Evolutionary conservation across 2,888 invertebrate genomes (phyloP).

Genomic region (Phortica okadai): DNA sequence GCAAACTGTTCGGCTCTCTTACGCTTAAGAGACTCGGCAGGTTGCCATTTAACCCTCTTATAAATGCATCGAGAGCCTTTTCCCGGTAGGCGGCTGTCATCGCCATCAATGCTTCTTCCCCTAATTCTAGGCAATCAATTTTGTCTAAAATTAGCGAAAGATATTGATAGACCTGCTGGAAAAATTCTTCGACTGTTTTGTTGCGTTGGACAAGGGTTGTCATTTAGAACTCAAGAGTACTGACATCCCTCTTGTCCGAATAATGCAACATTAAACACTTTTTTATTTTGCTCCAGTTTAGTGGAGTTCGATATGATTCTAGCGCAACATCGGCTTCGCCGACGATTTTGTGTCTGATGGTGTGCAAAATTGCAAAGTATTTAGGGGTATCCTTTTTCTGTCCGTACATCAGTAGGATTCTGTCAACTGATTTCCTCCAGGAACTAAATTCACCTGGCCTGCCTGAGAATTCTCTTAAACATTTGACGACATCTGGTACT

Average conservation of each 20-base stretch:
- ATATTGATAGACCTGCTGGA: constrained; percentile 27
- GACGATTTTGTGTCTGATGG: constrained; percentile 43
- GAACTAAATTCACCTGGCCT: constrained; percentile 26
- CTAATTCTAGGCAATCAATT: constrained; percentile 30
- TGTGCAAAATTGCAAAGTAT: constrained; percentile 42
- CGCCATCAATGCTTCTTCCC: constrained; percentile 1
- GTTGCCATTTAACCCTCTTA: constrained; percentile 32
- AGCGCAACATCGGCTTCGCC: constrained; percentile 17
- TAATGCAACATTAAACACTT: no score
- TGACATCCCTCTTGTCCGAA: no score
- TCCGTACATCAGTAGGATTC: constrained; percentile 40
- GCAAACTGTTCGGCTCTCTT: constrained; percentile 33
- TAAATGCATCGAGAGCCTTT: constrained; percentile 38
- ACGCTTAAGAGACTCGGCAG: constrained; percentile 29
- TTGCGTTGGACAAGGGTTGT: no score
- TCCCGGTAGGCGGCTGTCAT: constrained; percentile 32
- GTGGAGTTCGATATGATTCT: no score
- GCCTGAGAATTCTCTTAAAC: no score
- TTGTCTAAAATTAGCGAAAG: constrained; percentile 37
- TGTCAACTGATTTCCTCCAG: constrained; percentile 33
- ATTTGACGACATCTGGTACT: no score
- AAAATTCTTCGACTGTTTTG: no score
- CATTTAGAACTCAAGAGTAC: no score
- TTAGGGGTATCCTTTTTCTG: constrained; percentile 34
- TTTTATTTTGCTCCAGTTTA: no score